Evolutionary conservation across 1,140 invertebrate genomes (phyloP).

Genomic region (Uloborus diversus): DNA sequence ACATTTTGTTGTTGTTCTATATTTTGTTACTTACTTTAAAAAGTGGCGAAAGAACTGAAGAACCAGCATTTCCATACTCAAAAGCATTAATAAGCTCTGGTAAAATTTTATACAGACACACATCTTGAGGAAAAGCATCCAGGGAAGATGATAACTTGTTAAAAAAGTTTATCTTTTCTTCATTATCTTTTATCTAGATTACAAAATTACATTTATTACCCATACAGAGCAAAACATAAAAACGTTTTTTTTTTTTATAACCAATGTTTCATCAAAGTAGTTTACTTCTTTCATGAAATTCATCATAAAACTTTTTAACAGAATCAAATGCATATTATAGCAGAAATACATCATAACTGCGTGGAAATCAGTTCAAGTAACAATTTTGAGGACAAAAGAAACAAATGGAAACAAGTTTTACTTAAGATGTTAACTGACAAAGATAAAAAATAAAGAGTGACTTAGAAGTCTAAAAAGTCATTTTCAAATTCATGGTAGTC

Average conservation of each 20-base stretch:
- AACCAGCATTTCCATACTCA: conserved; percentile 92
- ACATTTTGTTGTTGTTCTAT: no score
- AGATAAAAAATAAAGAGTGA: no score
- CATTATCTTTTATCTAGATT: conserved; percentile 67
- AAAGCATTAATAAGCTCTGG: conserved; percentile 94
- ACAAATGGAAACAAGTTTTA: no score
- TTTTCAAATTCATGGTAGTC: no score
- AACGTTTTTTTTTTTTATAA: background rate
- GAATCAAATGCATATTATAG: no score
- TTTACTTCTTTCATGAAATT: background rate
- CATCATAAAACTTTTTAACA: no score
- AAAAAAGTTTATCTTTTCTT: conserved; percentile 79
- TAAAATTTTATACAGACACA: conserved; percentile 93
- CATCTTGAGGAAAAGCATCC: conserved; percentile 90
- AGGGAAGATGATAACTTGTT: conserved; percentile 82
- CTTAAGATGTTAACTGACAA: no score
- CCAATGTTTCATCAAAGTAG: background rate
- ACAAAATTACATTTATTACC: background rate
- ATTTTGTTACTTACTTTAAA: conserved; percentile 79
- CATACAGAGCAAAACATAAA: background rate
- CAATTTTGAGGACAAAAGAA: no score
- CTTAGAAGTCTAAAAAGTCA: no score
- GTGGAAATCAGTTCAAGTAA: no score
- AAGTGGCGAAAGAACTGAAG: conserved; percentile 84
- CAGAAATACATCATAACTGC: no score